Percentiles rank a stretch among this genome's conserved stretches.
These are phyloP conservation scores for Mugil cephalus DNA, from an alignment of 2,113 vertebrate species.

Conservation along the genomic window DNA sequence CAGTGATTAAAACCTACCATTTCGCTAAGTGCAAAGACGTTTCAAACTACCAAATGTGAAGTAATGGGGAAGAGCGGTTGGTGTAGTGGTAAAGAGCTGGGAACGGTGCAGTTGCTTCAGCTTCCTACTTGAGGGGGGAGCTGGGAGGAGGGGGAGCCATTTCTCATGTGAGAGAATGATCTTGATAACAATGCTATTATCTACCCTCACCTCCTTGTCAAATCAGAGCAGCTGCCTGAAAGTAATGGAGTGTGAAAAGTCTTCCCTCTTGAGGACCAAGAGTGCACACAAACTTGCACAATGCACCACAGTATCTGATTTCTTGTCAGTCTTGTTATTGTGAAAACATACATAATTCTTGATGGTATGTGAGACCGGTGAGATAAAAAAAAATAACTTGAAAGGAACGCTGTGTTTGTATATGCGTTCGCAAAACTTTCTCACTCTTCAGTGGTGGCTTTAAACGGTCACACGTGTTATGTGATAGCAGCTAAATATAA, in stretches of 20 bases:
- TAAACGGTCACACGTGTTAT: no score
- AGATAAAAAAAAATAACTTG: not conserved
- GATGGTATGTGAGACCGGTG: not conserved
- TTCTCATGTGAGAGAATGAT: constrained; percentile 40
- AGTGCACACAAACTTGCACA: constrained; percentile 17
- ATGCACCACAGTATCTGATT: not conserved
- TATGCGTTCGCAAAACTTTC: no score
- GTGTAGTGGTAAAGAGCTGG: no score
- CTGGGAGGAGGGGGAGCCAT: constrained; percentile 1
- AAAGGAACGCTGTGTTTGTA: no score
- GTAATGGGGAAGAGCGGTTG: no score
- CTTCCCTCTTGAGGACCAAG: not conserved
- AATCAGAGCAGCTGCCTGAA: constrained; percentile 48
- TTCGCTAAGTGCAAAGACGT: no score
- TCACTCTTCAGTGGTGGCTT: no score
- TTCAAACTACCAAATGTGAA: no score
- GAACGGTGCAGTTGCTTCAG: not conserved
- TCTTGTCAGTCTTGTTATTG: not conserved
- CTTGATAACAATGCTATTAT: constrained; percentile 46
- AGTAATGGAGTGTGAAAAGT: constrained; percentile 46
- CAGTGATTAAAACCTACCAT: not conserved
- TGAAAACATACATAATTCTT: constrained; percentile 8
- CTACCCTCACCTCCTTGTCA: constrained; percentile 9
- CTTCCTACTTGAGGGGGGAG: constrained; percentile 18
- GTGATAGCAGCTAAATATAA: no score